Evolutionary conservation across 2,888 invertebrate species (phyloP).

Genomic region (Parnassius smintheus): DNA sequence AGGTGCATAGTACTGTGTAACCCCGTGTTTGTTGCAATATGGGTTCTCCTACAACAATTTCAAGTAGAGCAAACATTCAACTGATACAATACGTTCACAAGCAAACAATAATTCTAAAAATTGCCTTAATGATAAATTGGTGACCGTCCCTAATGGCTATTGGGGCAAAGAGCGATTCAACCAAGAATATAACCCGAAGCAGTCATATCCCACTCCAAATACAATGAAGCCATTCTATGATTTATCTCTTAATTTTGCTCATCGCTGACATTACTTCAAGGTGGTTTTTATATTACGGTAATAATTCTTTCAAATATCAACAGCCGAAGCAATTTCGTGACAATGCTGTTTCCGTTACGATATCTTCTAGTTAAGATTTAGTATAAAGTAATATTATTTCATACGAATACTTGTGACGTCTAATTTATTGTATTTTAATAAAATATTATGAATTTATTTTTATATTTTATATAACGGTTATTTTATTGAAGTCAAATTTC

Average conservation of each 20-base stretch:
- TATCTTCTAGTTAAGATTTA: conserved; percentile 15
- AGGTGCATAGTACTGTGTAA: too few species aligned
- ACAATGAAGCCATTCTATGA: conserved; percentile 72
- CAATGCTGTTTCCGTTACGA: conserved; percentile 27
- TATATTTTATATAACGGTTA: conserved; percentile 12
- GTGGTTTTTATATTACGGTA: conserved; percentile 57
- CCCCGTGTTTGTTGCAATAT: too few species aligned
- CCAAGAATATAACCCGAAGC: conserved; percentile 62
- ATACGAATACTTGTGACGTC: conserved; percentile 10
- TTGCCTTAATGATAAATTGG: conserved; percentile 81
- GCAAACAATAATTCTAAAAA: conserved; percentile 79
- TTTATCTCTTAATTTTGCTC: conserved; percentile 76
- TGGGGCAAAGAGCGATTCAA: conserved; percentile 66
- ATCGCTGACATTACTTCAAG: conserved; percentile 59
- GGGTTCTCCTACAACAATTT: neutral
- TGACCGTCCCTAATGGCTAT: conserved; percentile 74
- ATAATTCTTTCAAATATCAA: conserved; percentile 56
- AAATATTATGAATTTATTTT: conserved; percentile 6
- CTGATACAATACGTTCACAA: conserved; percentile 45
- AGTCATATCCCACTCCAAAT: conserved; percentile 76
- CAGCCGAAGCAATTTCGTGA: conserved; percentile 36
- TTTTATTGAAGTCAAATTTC: conserved; percentile 14
- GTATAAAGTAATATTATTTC: conserved; percentile 19
- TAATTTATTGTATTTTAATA: conserved; percentile 14
- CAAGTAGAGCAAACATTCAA: conserved; percentile 57